Conservation (phyloP, 2,888 invertebrate genomes). For the Morinoia aosen region DNA sequence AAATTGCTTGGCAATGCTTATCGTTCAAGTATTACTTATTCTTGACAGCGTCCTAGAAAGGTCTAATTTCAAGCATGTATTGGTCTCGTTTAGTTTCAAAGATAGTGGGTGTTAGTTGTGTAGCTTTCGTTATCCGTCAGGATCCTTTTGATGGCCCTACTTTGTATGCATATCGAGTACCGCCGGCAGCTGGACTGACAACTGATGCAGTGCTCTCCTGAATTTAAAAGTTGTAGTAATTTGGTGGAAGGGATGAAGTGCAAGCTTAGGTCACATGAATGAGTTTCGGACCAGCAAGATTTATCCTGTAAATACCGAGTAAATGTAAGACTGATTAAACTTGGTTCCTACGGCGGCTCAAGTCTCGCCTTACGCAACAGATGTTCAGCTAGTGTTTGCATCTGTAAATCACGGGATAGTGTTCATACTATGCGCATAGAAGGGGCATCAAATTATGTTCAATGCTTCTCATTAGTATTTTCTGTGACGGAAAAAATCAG, state of each 20-base stretch:
- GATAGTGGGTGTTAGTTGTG: background rate
- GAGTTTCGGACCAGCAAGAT: background rate
- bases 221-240: background rate
- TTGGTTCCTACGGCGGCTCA: background rate
- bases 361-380: background rate
- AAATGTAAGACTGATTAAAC: background rate
- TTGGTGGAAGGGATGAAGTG: background rate
- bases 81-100: background rate
- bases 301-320: background rate
- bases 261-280: background rate
- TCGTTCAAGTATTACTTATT: no score
- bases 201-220: background rate
- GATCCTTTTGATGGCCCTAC: background rate
- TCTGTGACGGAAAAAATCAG: no score
- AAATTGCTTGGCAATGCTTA: background rate
- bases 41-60: background rate
- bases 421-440: no score
- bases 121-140: background rate
- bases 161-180: background rate
- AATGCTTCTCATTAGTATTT: no score
- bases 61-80: background rate
- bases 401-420: no score
- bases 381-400: no score
- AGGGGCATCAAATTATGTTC: no score
- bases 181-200: background rate